These are phyloP conservation scores for Drosophila auraria DNA, from an alignment of 1,140 invertebrate genomes.

Conservation along the genomic window DNA sequence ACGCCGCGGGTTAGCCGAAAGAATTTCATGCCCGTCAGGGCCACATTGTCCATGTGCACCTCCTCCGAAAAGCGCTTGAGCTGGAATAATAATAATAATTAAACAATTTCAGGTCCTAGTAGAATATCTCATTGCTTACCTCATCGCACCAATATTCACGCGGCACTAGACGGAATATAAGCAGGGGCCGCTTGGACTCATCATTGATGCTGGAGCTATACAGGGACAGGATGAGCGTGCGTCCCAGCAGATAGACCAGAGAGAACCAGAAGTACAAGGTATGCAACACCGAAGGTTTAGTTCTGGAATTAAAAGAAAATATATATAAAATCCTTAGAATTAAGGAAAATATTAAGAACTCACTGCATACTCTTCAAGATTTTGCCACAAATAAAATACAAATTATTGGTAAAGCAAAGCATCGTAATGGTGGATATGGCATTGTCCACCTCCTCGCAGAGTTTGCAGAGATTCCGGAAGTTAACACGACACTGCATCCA, in stretches of 20 bases:
- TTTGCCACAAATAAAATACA: conserved; percentile 91
- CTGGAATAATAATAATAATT: conserved; percentile 70
- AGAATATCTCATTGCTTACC: conserved; percentile 74
- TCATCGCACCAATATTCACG: conserved; percentile 87
- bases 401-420: conserved; percentile 89
- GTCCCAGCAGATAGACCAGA: conserved; percentile 87
- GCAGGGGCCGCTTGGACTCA: conserved; percentile 87
- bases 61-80: conserved; percentile 87
- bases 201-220: conserved; percentile 88
- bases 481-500: conserved; percentile 87
- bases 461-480: conserved; percentile 87
- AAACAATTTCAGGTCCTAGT: background rate
- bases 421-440: conserved; percentile 87
- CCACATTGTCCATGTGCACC: conserved; percentile 87
- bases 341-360: conserved; percentile 3
- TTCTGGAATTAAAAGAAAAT: conserved; percentile 27
- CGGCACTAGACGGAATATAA: conserved; percentile 87
- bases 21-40: conserved; percentile 88
- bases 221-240: conserved; percentile 87
- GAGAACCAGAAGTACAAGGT: conserved; percentile 88
- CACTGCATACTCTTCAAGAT: conserved; percentile 90
- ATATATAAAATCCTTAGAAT: too few relatives aligned
- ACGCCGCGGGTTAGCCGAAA: conserved; percentile 88
- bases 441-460: conserved; percentile 87
- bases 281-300: conserved; percentile 72